These are phyloP conservation scores for Passerina amoena DNA, from an alignment of 2,113 vertebrate species.

Conservation along the genomic window DNA sequence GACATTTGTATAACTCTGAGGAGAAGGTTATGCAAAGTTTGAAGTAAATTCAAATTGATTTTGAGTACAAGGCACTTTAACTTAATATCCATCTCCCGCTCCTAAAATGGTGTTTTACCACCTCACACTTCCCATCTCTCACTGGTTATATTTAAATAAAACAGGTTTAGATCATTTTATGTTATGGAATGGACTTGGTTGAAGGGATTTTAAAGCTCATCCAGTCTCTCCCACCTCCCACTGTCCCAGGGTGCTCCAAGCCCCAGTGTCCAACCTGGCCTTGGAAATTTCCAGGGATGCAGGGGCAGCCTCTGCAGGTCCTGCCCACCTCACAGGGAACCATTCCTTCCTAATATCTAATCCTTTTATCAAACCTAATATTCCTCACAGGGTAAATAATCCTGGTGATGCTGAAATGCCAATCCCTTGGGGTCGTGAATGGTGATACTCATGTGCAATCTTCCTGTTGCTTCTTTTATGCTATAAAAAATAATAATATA, in stretches of 20 bases:
- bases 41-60: conserved; percentile 44
- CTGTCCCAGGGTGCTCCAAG: rapidly evolving
- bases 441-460: rapidly evolving
- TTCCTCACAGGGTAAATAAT: not conserved
- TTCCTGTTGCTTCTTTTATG: not conserved
- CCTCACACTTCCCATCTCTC: not conserved
- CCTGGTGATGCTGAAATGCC: not conserved
- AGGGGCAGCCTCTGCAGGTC: not conserved
- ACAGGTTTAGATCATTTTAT: not conserved
- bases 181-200: not conserved
- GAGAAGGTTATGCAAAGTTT: conserved; percentile 54
- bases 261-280: not conserved
- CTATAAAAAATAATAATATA: no score
- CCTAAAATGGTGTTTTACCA: not conserved
- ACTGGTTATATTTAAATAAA: not conserved
- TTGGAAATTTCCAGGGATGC: not conserved
- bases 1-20: conserved; percentile 7
- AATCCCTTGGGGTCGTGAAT: rapidly evolving
- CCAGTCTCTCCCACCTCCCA: not conserved
- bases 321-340: rapidly evolving
- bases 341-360: not conserved
- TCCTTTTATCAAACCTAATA: not conserved
- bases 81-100: not conserved
- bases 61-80: not conserved
- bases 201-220: not conserved